phyloP scores from a whole-genome alignment of 2,888 invertebrate genomes.

The Leucophora obtusa region DNA sequence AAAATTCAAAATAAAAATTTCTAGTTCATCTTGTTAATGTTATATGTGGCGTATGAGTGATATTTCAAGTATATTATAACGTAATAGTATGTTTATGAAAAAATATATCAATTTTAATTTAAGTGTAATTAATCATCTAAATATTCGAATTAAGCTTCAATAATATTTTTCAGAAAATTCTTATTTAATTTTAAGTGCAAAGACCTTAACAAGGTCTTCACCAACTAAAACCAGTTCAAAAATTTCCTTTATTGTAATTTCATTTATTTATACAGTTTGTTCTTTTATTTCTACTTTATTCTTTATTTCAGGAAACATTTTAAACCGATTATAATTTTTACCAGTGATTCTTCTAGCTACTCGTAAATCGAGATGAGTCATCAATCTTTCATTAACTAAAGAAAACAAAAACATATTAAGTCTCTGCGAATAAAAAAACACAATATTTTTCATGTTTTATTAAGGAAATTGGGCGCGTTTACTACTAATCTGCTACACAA shows the following conservation, averaged over 20 bases:
- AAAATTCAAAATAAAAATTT: too few relatives aligned
- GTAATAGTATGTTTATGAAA: too few relatives aligned
- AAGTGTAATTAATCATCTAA: too few relatives aligned
- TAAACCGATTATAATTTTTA: slow-evolving; percentile 6
- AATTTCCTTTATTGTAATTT: neutral
- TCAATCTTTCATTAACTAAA: neutral
- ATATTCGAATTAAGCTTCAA: too few relatives aligned
- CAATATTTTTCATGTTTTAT: neutral
- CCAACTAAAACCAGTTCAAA: neutral
- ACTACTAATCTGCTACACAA: too few relatives aligned
- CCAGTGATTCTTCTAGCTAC: slow-evolving; percentile 10
- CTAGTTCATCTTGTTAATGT: too few relatives aligned
- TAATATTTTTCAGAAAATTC: too few relatives aligned
- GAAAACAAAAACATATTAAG: neutral
- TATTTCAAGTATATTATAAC: too few relatives aligned
- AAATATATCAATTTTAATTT: too few relatives aligned
- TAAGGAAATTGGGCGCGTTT: too few relatives aligned
- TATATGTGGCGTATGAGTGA: too few relatives aligned
- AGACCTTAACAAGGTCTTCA: neutral
- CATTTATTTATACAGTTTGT: neutral
- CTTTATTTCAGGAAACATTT: slow-evolving; percentile 13
- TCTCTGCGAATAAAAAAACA: neutral
- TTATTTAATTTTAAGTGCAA: neutral
- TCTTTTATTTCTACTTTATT: neutral
- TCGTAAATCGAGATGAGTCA: slow-evolving; percentile 23